Conservation (phyloP, 2,113 vertebrate species). For the Raphicerus campestris region DNA sequence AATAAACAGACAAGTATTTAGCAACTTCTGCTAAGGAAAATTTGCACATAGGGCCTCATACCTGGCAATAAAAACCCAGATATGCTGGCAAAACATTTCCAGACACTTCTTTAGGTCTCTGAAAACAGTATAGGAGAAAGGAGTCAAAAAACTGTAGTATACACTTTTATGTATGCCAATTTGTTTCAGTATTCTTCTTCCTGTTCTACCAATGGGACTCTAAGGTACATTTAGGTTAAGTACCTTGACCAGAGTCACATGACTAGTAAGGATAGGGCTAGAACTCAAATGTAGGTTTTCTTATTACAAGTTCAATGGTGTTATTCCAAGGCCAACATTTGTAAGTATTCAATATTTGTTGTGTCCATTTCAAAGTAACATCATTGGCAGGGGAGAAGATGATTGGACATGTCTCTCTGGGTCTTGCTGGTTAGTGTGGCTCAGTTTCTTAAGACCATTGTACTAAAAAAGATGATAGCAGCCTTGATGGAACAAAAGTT, state of each 20-base stretch:
- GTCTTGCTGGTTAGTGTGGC: not conserved
- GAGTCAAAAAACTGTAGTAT: not conserved
- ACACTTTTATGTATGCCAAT: not conserved
- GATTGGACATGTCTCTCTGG: not conserved
- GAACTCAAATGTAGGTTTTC: not conserved
- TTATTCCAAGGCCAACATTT: not conserved
- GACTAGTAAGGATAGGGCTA: not conserved
- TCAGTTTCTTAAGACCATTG: not conserved
- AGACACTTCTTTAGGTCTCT: conserved; percentile 13
- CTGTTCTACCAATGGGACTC: not conserved
- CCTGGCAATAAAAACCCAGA: not conserved
- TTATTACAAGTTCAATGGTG: not conserved
- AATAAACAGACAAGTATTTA: conserved; percentile 20
- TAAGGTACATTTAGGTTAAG: not conserved
- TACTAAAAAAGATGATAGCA: conserved; percentile 14
- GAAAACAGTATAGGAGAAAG: not conserved
- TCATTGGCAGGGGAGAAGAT: not conserved
- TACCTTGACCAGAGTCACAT: not conserved
- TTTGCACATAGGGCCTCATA: not conserved
- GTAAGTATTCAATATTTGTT: not conserved
- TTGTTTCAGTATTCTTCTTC: not conserved
- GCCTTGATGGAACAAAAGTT: not conserved
- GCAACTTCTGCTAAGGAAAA: conserved; percentile 23
- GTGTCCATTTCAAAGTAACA: not conserved
- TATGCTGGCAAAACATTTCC: not conserved